Evolutionary conservation across 1,140 invertebrate species (phyloP).

Genomic region (Stegodyphus mimosarum): DNA sequence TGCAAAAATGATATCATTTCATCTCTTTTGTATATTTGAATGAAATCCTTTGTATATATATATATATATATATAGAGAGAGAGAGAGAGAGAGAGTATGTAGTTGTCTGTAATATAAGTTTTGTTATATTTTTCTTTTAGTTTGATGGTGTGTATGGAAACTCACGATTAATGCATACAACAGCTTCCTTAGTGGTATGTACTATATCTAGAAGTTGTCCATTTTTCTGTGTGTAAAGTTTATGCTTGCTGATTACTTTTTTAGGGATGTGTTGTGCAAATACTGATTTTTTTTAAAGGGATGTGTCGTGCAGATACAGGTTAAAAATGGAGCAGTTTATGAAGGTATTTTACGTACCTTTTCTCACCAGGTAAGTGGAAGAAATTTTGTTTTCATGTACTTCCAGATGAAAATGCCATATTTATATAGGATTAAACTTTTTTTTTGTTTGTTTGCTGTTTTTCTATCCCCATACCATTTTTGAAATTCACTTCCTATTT

Average conservation of each 20-base stretch:
- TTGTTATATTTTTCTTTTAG: not conserved
- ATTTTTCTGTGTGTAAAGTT: not conserved
- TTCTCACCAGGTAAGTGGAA: constrained; percentile 73
- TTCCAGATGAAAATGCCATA: no score
- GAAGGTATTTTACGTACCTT: constrained; percentile 89
- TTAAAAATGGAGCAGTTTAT: constrained; percentile 82
- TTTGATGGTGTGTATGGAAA: constrained; percentile 87
- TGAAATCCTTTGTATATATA: no score
- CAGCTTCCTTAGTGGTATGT: constrained; percentile 84
- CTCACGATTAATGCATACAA: constrained; percentile 86
- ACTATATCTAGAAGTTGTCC: constrained; percentile 75
- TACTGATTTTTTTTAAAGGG: constrained; percentile 61
- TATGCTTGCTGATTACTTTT: constrained; percentile 51
- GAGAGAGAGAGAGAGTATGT: no score
- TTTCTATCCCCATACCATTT: no score
- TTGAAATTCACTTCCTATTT: no score
- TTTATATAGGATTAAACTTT: no score
- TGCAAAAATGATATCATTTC: no score
- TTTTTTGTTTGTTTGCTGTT: no score
- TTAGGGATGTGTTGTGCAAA: not conserved
- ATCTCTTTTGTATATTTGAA: no score
- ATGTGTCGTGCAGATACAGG: constrained; percentile 74
- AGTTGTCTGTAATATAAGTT: no score
- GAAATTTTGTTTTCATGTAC: no score
- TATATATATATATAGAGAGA: no score